These are phyloP conservation scores for Cliona cf. orientalis DNA, from an alignment of 37 sponge, comb jelly and placozoan species.

Conservation along the genomic window DNA sequence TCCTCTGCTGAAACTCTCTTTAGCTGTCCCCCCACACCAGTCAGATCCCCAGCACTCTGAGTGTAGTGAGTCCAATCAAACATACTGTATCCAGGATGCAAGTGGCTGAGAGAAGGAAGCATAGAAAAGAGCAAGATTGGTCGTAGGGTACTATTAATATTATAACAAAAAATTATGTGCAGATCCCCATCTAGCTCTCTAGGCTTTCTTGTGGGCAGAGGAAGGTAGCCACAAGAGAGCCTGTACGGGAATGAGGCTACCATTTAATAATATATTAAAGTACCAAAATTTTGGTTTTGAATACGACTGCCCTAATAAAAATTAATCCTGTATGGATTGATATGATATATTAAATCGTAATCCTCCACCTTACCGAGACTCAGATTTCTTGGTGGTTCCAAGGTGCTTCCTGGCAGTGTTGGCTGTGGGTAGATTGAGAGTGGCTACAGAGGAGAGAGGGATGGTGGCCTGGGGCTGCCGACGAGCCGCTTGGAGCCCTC, in stretches of 20 bases:
- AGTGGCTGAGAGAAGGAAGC: background rate
- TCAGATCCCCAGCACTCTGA: constrained; percentile 41
- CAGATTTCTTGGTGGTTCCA: constrained; percentile 25
- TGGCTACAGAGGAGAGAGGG: background rate
- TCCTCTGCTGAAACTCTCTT: constrained; percentile 68
- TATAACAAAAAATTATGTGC: too few species aligned
- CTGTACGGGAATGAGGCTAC: too few species aligned
- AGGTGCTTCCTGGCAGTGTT: constrained; percentile 25
- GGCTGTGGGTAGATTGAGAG: constrained; percentile 29
- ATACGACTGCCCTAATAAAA: background rate
- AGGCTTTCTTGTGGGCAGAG: too few species aligned
- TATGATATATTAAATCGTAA: background rate
- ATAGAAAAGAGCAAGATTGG: background rate
- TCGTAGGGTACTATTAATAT: background rate
- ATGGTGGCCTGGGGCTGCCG: background rate
- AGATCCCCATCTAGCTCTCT: too few species aligned
- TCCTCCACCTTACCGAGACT: constrained; percentile 1
- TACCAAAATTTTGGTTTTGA: too few species aligned
- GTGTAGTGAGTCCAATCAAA: constrained; percentile 84
- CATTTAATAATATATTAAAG: too few species aligned
- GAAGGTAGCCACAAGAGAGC: too few species aligned
- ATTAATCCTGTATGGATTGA: background rate
- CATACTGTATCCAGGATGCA: constrained; percentile 80
- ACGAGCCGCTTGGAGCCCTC: background rate
- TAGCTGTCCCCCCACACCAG: constrained; percentile 52